These are phyloP conservation scores for Synanthedon andrenaeformis DNA, from an alignment of 2,888 invertebrate species.

Conservation along the genomic window DNA sequence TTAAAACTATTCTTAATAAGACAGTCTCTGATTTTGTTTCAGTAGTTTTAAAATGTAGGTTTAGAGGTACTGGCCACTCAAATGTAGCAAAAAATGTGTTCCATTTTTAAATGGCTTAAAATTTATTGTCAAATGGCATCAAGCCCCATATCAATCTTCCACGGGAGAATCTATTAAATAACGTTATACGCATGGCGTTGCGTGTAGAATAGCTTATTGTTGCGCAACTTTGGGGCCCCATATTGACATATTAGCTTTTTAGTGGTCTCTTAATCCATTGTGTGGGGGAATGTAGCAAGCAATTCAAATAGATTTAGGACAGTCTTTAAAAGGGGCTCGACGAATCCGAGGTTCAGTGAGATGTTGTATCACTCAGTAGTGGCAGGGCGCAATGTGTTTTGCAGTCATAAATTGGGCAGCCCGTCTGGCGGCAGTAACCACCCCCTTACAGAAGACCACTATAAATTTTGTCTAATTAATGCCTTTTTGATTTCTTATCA, in stretches of 20 bases:
- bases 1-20: not conserved
- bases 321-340: too few relatives aligned
- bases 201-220: conserved; percentile 41
- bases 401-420: too few relatives aligned
- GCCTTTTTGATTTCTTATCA: too few relatives aligned
- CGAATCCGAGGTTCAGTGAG: too few relatives aligned
- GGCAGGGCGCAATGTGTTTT: too few relatives aligned
- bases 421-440: too few relatives aligned
- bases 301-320: not conserved
- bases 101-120: too few relatives aligned
- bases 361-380: too few relatives aligned
- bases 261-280: conserved; percentile 33
- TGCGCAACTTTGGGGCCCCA: conserved; percentile 40
- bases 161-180: conserved; percentile 50
- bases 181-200: conserved; percentile 54
- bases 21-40: too few relatives aligned
- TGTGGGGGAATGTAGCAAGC: conserved; percentile 8
- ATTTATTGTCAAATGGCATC: conserved; percentile 10
- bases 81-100: not conserved
- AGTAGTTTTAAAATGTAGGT: not conserved
- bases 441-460: too few relatives aligned
- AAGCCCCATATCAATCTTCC: conserved; percentile 49
- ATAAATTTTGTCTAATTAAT: too few relatives aligned
- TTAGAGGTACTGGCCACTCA: not conserved
- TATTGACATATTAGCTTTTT: conserved; percentile 59